Evolutionary conservation across 2,888 invertebrate species (phyloP).

Genomic region (Gerosis bhagava): DNA sequence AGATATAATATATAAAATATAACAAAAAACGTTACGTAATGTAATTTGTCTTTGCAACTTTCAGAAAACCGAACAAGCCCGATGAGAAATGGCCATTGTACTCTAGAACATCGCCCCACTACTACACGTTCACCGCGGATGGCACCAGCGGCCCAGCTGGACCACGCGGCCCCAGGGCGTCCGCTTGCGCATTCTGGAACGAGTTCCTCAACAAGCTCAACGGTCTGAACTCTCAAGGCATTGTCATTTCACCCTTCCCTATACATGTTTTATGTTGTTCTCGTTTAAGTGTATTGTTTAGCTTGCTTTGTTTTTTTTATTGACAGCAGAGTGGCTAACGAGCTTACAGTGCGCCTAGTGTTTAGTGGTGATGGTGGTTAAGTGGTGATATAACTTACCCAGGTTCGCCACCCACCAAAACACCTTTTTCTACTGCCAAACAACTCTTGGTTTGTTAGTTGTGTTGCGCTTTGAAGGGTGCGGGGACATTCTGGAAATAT

Average conservation of each 20-base stretch:
- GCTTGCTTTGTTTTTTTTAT: not conserved
- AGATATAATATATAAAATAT: no score
- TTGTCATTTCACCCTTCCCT: constrained; percentile 19
- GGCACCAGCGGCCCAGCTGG: constrained; percentile 85
- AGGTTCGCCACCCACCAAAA: no score
- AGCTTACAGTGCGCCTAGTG: no score
- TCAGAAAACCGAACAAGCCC: constrained; percentile 84
- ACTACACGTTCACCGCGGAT: constrained; percentile 94
- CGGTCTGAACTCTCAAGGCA: constrained; percentile 58
- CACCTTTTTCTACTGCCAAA: no score
- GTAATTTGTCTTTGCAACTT: constrained; percentile 33
- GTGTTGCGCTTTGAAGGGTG: no score
- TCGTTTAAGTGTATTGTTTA: not conserved
- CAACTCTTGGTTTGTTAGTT: no score
- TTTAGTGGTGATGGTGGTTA: no score
- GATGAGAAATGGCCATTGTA: constrained; percentile 94
- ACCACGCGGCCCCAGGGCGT: constrained; percentile 89
- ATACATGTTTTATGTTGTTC: constrained; percentile 10
- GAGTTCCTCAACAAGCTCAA: constrained; percentile 95
- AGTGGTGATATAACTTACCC: no score
- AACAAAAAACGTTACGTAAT: no score
- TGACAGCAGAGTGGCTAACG: no score
- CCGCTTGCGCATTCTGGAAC: constrained; percentile 98
- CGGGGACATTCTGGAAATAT: no score
- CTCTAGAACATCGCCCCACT: constrained; percentile 92